phyloP scores from a whole-genome alignment of 2,888 invertebrate genomes.

The Acanthosepion lycidas region DNA sequence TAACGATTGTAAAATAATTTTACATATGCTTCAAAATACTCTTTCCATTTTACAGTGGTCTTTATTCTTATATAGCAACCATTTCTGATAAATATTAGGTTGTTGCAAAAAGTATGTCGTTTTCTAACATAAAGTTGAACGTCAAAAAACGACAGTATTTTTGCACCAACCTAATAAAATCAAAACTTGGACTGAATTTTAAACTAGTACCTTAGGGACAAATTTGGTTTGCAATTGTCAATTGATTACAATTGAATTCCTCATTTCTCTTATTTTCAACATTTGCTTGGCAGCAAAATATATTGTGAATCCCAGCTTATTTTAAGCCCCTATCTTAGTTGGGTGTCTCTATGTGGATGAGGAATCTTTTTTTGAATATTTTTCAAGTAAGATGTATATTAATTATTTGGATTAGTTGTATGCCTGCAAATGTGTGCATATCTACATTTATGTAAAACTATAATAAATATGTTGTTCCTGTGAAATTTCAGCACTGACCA shows the following conservation, averaged over 20 bases:
- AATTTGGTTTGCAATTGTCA: background rate
- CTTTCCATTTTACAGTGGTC: background rate
- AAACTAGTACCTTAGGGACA: background rate
- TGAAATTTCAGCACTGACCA: background rate
- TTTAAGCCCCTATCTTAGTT: background rate
- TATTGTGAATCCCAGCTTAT: background rate
- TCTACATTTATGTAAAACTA: background rate
- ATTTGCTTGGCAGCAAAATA: conserved; percentile 40
- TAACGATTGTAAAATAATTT: background rate
- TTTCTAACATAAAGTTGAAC: too few relatives aligned
- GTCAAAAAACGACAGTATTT: too few relatives aligned
- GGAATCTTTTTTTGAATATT: background rate
- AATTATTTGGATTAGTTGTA: background rate
- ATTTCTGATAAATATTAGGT: background rate
- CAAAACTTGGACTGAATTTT: background rate
- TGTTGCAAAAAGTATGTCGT: too few relatives aligned
- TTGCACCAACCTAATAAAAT: too few relatives aligned
- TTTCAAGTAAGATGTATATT: background rate
- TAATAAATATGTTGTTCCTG: background rate
- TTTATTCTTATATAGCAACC: background rate
- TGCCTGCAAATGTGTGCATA: background rate
- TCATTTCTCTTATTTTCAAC: background rate
- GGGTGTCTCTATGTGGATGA: background rate
- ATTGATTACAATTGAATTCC: background rate
- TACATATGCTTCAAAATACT: background rate